Conservation (phyloP, 2,888 invertebrate species). For the Drosophila lacicola region DNA sequence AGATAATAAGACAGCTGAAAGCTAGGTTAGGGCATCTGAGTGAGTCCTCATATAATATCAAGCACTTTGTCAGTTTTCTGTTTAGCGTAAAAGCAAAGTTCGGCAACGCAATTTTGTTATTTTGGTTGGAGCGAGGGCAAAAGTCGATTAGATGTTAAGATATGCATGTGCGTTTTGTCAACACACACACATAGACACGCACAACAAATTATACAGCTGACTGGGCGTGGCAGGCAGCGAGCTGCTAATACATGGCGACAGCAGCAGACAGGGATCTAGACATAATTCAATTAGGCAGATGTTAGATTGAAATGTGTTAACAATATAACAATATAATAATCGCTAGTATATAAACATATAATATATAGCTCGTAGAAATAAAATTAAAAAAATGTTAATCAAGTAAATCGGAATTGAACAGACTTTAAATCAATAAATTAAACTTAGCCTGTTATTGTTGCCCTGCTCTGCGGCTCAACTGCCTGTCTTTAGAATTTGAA, state of each 20-base stretch:
- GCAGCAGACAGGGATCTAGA: neutral
- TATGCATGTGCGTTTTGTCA: constrained; percentile 44
- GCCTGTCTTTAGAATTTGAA: constrained; percentile 8
- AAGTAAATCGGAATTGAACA: neutral
- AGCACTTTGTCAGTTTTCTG: constrained; percentile 15
- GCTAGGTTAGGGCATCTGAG: neutral
- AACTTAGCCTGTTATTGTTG: neutral
- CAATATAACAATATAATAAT: too few species aligned
- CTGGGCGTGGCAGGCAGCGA: constrained; percentile 2
- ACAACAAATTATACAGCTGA: neutral
- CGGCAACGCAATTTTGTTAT: neutral
- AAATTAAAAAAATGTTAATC: too few species aligned
- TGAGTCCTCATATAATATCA: neutral
- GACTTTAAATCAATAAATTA: constrained; percentile 4
- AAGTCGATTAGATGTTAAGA: constrained; percentile 52
- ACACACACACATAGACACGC: neutral
- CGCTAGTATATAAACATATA: neutral
- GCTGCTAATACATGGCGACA: neutral
- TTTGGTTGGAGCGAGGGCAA: neutral
- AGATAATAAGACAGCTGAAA: neutral
- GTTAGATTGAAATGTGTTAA: neutral
- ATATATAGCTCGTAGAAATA: neutral
- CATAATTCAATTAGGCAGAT: neutral
- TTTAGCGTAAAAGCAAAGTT: constrained; percentile 39
- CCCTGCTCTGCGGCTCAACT: neutral